Conservation (phyloP, 1,140 invertebrate genomes). For the Meloidogyne exigua region DNA sequence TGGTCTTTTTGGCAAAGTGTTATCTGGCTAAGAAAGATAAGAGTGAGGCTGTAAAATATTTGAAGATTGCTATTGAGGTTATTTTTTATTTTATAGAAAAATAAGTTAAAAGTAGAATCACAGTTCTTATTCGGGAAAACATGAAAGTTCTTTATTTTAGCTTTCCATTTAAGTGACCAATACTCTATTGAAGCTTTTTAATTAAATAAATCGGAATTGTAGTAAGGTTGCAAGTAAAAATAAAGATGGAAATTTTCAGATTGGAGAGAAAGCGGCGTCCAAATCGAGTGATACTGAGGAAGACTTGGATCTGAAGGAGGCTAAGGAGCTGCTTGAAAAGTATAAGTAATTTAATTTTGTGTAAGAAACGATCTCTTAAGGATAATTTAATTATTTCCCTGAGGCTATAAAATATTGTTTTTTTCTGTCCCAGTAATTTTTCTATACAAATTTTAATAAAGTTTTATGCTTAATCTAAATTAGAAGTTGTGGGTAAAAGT, state of each 20-base stretch:
- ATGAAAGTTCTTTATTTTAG: too few relatives aligned
- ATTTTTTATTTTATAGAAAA: not conserved
- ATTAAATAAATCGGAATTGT: not conserved
- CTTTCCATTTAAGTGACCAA: not conserved
- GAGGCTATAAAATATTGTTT: not conserved
- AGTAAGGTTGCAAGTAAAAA: too few relatives aligned
- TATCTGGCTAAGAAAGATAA: constrained; percentile 59
- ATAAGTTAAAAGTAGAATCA: too few relatives aligned
- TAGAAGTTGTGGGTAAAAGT: not conserved
- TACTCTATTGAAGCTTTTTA: too few relatives aligned
- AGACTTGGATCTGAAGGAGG: not conserved
- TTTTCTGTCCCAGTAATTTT: not conserved
- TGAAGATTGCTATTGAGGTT: constrained; percentile 32
- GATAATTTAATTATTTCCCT: not conserved
- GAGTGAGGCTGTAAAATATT: constrained; percentile 28
- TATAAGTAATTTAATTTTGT: not conserved
- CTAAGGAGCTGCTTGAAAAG: not conserved
- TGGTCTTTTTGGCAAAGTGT: constrained; percentile 64
- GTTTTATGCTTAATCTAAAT: not conserved
- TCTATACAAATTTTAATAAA: not conserved
- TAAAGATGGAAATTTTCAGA: not conserved
- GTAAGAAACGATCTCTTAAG: not conserved
- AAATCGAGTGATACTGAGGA: not conserved
- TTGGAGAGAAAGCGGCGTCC: not conserved
- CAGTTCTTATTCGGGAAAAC: too few relatives aligned